These are phyloP conservation scores for Zoanthus gigantus DNA, from an alignment of 92 coral and sea anemone genomes.

Conservation along the genomic window DNA sequence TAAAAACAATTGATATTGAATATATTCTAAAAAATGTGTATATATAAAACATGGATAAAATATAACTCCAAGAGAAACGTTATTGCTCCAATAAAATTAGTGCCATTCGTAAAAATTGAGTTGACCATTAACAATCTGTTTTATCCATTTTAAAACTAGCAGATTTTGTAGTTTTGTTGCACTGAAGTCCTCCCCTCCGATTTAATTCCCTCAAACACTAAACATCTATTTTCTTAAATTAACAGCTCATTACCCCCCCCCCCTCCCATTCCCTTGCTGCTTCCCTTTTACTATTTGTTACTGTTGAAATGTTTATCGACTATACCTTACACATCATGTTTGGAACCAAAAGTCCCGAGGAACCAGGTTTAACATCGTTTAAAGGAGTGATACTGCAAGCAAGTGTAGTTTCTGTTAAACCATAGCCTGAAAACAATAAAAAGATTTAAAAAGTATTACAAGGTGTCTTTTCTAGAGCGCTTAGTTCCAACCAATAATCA, in stretches of 20 bases:
- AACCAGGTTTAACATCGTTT: slow-evolving; percentile 53
- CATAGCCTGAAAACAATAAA: slow-evolving; percentile 66
- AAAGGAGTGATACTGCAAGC: slow-evolving; percentile 39
- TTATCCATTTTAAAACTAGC: background rate
- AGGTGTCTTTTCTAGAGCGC: no score
- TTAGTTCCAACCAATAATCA: no score
- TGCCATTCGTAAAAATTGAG: background rate
- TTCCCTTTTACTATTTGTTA: no score
- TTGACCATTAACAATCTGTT: background rate
- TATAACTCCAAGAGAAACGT: background rate
- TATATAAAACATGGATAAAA: background rate
- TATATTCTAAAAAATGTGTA: no score
- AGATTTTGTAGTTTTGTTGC: background rate
- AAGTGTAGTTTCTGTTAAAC: slow-evolving; percentile 74
- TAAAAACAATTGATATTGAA: no score
- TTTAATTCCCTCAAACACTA: background rate
- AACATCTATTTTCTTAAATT: background rate
- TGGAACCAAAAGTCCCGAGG: slow-evolving; percentile 70
- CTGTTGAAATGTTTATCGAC: background rate
- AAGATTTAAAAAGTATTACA: background rate
- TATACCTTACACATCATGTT: slow-evolving; percentile 73
- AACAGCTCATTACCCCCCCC: background rate
- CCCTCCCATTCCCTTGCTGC: background rate
- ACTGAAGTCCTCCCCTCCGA: background rate
- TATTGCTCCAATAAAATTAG: background rate